These are phyloP conservation scores for Diachasma alloeum DNA, from an alignment of 1,140 invertebrate genomes.

Conservation along the genomic window DNA sequence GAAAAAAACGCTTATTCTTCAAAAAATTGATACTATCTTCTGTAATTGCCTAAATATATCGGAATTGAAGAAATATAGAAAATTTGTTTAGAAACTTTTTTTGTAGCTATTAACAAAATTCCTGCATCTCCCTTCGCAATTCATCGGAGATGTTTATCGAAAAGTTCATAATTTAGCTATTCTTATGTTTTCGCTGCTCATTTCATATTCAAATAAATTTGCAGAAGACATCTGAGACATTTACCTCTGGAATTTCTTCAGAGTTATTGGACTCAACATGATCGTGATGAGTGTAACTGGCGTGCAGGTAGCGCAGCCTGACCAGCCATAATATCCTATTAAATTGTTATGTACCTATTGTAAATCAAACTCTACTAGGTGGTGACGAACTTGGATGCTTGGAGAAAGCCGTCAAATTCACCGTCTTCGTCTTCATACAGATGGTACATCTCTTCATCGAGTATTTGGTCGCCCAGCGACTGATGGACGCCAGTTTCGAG, in stretches of 20 bases:
- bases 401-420: neutral
- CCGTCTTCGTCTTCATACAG: neutral
- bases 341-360: neutral
- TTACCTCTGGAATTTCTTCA: neutral
- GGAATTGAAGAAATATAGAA: too few relatives aligned
- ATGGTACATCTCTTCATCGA: neutral
- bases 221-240: neutral
- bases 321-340: neutral
- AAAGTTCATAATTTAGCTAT: too few relatives aligned
- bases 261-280: neutral
- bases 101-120: too few relatives aligned
- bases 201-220: neutral
- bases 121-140: too few relatives aligned
- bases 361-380: neutral
- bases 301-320: neutral
- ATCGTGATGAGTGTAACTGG: neutral
- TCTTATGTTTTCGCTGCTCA: too few relatives aligned
- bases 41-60: too few relatives aligned
- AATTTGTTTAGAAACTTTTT: too few relatives aligned
- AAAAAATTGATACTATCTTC: too few relatives aligned
- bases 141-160: too few relatives aligned
- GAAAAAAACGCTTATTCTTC: too few relatives aligned
- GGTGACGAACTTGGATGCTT: neutral
- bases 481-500: neutral
- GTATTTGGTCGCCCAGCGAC: neutral